Base-by-base conservation (phyloP, 1,140 invertebrate species). In the Drosophila pachea region DNA sequence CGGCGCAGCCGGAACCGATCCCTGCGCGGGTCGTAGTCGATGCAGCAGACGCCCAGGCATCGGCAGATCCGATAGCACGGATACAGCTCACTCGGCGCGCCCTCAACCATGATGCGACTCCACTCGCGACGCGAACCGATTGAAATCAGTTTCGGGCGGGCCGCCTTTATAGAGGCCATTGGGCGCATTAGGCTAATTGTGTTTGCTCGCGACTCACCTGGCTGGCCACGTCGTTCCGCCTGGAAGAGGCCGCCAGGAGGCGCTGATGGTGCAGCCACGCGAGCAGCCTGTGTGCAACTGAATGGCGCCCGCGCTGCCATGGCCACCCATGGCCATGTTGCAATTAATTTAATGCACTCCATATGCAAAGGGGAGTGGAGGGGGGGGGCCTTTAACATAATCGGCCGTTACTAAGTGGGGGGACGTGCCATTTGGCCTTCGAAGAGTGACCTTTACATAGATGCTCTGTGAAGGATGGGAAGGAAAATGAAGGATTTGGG, bases 1-100 rank as follows among this genome's bases (percentile, higher is more conserved):
- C 77, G 74, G 3, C 68, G 77, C 14, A 87, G 8, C 0, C 52
- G 52, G 48, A 54, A 78, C 0, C 48, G 64, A 2, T 76, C 47
- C 6, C 29, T 61, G 0, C 12, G 50, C n/a, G 35, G 7, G 61
- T 71, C 78, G 31, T 73, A 87, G 7, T 84, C 45, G 14, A 86
- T 87, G 53, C 83, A 76, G 12, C 87, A 76, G 4, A 86, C 76
- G 33, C 83, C 82, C 63, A 87, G 8, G 33, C 66, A 87, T 0
- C 83, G 78, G 29, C 78, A 78, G 2, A 87, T 74, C 6, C 69
- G 61, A 50, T 86, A 86, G 7, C 62, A 86, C 2, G 63, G 31
- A 47, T 67, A 68, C 0, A 83, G 60, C 16, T 74, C 74, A 45
- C 74, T 68, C 4, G 32, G 22, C 14, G 60, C 43, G 33, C 45